phyloP scores from a whole-genome alignment of 2,888 invertebrate species.

The Cantharis nigra region DNA sequence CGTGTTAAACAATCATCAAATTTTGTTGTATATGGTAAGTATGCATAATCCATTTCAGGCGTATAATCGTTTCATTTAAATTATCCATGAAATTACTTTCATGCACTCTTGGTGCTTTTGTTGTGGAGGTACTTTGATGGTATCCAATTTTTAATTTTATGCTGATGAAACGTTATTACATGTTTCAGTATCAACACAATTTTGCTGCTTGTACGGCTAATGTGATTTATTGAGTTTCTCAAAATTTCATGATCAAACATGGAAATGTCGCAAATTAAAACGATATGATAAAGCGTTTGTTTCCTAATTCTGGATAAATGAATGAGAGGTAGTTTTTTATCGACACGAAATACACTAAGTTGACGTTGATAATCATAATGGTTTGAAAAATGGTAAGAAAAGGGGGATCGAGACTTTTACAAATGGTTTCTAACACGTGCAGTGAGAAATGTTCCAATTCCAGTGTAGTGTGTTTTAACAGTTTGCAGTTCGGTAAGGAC shows the following conservation, averaged over 20 bases:
- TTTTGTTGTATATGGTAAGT: not conserved
- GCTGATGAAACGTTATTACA: not conserved
- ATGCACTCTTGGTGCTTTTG: not conserved
- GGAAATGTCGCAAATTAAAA: not conserved
- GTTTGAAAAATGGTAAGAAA: constrained; percentile 1
- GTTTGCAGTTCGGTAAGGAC: constrained; percentile 29
- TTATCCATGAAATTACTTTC: not conserved
- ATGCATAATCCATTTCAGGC: not conserved
- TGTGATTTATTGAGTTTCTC: not conserved
- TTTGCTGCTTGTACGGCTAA: not conserved
- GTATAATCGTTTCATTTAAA: not conserved
- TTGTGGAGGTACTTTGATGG: not conserved
- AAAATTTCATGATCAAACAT: not conserved
- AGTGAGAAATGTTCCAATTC: constrained; percentile 28
- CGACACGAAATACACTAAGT: constrained; percentile 1
- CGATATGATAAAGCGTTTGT: not conserved
- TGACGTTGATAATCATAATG: not conserved
- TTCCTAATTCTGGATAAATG: not conserved
- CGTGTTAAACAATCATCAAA: not conserved
- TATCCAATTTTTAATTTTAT: not conserved
- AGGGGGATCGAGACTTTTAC: constrained; percentile 13
- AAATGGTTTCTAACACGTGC: constrained; percentile 29
- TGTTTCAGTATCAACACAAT: not conserved
- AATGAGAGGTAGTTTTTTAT: not conserved
- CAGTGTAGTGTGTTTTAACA: constrained; percentile 28